Conservation (phyloP, 2,113 vertebrate species). For the Corythornis vintsioides region DNA sequence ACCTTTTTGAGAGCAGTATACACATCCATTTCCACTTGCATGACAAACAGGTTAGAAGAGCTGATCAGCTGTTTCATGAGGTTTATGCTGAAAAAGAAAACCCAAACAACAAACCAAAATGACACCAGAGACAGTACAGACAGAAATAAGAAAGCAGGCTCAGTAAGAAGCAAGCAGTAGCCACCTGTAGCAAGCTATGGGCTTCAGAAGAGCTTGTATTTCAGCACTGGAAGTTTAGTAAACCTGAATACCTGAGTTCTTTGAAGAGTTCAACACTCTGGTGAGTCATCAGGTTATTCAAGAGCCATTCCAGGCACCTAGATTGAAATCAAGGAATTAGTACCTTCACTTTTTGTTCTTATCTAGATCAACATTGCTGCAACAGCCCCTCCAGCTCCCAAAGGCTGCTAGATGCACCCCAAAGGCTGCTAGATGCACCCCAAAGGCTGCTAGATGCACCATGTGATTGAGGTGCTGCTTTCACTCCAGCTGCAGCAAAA, state of each 20-base stretch:
- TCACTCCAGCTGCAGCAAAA: background rate
- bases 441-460: background rate
- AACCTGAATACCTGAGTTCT: conserved; percentile 87
- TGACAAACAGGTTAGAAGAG: conserved; percentile 95
- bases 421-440: too few relatives aligned
- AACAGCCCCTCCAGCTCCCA: background rate
- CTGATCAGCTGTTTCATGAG: conserved; percentile 93
- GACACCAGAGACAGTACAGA: background rate
- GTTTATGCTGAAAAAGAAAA: conserved; percentile 78
- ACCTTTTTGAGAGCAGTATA: conserved; percentile 98
- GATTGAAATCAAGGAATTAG: conserved; percentile 24
- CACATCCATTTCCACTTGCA: conserved; percentile 99
- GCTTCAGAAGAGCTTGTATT: background rate
- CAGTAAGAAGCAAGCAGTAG: background rate
- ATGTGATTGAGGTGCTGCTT: background rate
- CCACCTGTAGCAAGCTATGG: background rate
- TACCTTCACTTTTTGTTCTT: background rate
- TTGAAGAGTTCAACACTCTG: conserved; percentile 95
- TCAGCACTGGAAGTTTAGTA: background rate
- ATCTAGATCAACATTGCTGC: background rate
- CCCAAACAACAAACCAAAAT: too few relatives aligned
- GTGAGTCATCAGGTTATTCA: conserved; percentile 98
- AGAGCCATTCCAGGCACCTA: conserved; percentile 97
- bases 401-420: background rate
- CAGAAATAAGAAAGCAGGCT: background rate